phyloP scores from a whole-genome alignment of 2,888 invertebrate species.

The Xanthia togata region DNA sequence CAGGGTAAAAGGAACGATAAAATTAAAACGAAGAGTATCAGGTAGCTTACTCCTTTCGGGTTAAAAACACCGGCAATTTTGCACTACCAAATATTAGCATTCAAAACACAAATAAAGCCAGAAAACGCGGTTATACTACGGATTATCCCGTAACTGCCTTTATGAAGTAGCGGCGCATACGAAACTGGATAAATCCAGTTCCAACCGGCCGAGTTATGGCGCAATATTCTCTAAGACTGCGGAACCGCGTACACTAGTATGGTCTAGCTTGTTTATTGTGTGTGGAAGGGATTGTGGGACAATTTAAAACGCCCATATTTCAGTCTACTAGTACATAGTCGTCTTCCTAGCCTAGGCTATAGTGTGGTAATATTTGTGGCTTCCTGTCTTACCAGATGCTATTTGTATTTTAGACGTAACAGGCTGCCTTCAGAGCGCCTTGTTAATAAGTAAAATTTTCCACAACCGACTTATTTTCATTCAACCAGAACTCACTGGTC shows the following conservation, averaged over 20 bases:
- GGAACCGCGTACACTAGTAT: conserved; percentile 45
- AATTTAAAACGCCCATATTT: conserved; percentile 48
- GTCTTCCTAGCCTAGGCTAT: conserved; percentile 9
- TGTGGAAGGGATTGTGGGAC: conserved; percentile 53
- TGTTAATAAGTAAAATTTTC: neutral
- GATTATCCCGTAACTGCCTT: conserved; percentile 70
- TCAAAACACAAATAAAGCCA: conserved; percentile 48
- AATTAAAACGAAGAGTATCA: conserved; percentile 3
- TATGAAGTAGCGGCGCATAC: conserved; percentile 66
- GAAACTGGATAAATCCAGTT: conserved; percentile 66
- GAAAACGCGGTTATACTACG: conserved; percentile 54
- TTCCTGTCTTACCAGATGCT: neutral
- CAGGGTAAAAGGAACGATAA: conserved; percentile 5
- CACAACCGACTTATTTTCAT: neutral
- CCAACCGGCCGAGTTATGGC: conserved; percentile 55
- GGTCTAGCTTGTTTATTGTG: conserved; percentile 54
- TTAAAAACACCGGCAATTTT: conserved; percentile 46
- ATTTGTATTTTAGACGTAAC: neutral
- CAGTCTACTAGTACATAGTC: conserved; percentile 33
- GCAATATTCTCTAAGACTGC: conserved; percentile 67
- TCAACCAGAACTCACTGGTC: too few species aligned
- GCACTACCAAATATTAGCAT: conserved; percentile 56
- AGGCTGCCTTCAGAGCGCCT: too few species aligned
- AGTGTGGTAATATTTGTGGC: neutral
- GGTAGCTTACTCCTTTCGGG: conserved; percentile 16